Conservation (phyloP, 2,888 invertebrate species). For the Acanthosepion lycidas region DNA sequence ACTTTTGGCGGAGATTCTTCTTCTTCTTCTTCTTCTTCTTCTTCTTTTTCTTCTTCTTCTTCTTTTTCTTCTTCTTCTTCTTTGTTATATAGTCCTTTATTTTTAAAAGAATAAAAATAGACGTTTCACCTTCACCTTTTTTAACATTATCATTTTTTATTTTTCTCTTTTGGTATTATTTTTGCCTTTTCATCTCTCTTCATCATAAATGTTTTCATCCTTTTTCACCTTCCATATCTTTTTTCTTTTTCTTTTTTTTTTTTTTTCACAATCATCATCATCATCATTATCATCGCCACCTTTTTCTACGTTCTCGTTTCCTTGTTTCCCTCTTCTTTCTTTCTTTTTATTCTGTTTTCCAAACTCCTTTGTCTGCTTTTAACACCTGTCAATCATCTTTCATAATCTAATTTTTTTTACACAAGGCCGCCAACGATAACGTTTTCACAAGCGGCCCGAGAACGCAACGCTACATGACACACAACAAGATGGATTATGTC, state of each 20-base stretch:
- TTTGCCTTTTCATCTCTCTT: not conserved
- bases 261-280: too few species aligned
- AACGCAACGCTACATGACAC: not conserved
- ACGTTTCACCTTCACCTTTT: too few species aligned
- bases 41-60: too few species aligned
- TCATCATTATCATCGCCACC: not conserved
- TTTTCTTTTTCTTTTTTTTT: not conserved
- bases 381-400: constrained; percentile 33
- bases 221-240: not conserved
- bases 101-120: too few species aligned
- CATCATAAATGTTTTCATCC: too few species aligned
- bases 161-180: not conserved
- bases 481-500: not conserved
- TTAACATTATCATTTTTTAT: too few species aligned
- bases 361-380: not conserved
- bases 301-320: not conserved
- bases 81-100: too few species aligned
- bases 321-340: not conserved
- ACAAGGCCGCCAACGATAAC: not conserved
- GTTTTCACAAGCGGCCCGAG: not conserved
- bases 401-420: not conserved
- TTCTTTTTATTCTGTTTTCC: not conserved
- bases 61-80: too few species aligned
- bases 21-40: too few species aligned
- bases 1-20: too few species aligned